phyloP scores from a whole-genome alignment of 2,113 vertebrate species.

The Chrysemys picta region DNA sequence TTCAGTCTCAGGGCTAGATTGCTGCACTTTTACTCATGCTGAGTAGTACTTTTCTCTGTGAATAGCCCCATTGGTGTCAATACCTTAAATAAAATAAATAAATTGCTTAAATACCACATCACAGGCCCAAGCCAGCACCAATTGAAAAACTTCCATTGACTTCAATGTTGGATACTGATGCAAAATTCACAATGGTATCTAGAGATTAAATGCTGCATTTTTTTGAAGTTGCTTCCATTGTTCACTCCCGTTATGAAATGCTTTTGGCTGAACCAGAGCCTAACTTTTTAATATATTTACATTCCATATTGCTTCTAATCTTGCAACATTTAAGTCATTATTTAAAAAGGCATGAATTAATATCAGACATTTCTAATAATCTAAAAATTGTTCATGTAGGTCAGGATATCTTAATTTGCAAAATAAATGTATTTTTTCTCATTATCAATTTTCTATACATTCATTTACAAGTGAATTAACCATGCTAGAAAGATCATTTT shows the following conservation, averaged over 20 bases:
- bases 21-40: background rate
- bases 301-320: background rate
- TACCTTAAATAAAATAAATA: background rate
- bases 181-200: background rate
- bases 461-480: background rate
- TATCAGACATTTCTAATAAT: background rate
- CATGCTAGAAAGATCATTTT: background rate
- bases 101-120: background rate
- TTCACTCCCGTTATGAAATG: background rate
- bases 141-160: background rate
- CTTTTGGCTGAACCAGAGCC: background rate
- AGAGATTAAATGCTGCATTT: background rate
- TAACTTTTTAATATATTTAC: background rate
- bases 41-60: background rate
- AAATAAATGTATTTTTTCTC: background rate
- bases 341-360: background rate
- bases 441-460: accelerated
- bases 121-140: accelerated
- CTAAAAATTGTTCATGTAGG: accelerated
- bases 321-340: background rate
- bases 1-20: background rate
- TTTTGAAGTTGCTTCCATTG: accelerated
- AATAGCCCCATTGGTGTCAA: background rate
- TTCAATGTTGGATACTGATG: background rate
- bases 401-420: background rate